Percentiles rank a stretch among this genome's conserved stretches.
Evolutionary conservation across 2,888 invertebrate species (phyloP).

Genomic region (Branchipolynoe longqiensis): DNA sequence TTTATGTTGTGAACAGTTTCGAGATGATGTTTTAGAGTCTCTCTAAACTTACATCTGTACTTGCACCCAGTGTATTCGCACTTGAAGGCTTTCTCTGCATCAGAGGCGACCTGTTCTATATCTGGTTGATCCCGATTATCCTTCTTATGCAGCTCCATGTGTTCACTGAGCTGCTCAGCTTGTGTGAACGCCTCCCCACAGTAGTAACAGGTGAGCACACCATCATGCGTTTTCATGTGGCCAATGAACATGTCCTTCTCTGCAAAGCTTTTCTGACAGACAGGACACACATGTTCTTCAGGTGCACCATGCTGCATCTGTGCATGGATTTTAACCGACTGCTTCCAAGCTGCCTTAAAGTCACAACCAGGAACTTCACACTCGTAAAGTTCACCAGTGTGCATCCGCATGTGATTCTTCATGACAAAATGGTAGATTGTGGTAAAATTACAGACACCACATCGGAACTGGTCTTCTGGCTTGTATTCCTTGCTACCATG

Average conservation of each 20-base stretch:
- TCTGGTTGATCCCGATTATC: background rate
- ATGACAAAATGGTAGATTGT: slow-evolving; percentile 51
- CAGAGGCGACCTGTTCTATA: background rate
- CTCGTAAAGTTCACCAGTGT: slow-evolving; percentile 52
- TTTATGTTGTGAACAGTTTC: slow-evolving; percentile 45
- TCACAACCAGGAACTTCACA: slow-evolving; percentile 29
- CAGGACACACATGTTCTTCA: slow-evolving; percentile 42
- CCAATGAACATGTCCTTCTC: slow-evolving; percentile 42
- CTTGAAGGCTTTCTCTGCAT: slow-evolving; percentile 36
- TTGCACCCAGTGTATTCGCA: slow-evolving; percentile 40
- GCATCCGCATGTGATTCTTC: slow-evolving; percentile 57
- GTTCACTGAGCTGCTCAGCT: slow-evolving; percentile 29
- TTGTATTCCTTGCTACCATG: slow-evolving; percentile 21
- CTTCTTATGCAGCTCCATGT: slow-evolving; percentile 56
- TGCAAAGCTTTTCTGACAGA: slow-evolving; percentile 22
- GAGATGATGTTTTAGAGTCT: slow-evolving; percentile 34
- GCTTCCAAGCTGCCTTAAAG: slow-evolving; percentile 44
- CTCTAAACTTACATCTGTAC: slow-evolving; percentile 32
- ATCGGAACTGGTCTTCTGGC: slow-evolving; percentile 40
- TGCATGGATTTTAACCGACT: slow-evolving; percentile 33
- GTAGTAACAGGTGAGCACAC: slow-evolving; percentile 32
- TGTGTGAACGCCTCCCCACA: slow-evolving; percentile 47
- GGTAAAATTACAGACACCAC: slow-evolving; percentile 51
- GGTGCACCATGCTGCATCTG: slow-evolving; percentile 49
- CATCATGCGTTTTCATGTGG: slow-evolving; percentile 50